Conservation (phyloP, 2,797 vertebrate genomes). For the Protonibea diacanthus region DNA sequence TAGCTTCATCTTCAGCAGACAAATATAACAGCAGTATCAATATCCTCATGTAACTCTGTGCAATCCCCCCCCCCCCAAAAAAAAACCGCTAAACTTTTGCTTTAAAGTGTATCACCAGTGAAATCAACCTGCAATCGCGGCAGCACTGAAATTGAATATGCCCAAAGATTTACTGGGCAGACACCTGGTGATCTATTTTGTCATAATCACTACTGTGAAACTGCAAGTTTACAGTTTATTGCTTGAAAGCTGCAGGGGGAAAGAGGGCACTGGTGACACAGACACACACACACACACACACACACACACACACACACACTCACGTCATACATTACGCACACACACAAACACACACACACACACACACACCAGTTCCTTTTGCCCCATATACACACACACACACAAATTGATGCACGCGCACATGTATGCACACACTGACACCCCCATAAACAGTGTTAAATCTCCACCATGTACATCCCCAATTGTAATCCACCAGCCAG, state of each 20-base stretch:
- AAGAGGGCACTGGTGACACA: conserved; percentile 27
- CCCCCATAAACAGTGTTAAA: conserved; percentile 70
- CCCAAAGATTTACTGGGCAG: conserved; percentile 6
- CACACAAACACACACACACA: conserved; percentile 7
- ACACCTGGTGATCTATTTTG: not conserved
- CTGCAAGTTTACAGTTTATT: conserved; percentile 16
- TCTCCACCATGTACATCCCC: conserved; percentile 60
- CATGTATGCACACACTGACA: conserved; percentile 22
- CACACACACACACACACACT: not conserved
- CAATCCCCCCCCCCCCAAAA: not conserved
- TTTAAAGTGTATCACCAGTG: not conserved
- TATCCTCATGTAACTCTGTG: too few species aligned
- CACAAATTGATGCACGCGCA: conserved; percentile 3
- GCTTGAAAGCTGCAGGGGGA: conserved; percentile 13
- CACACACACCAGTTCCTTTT: not conserved
- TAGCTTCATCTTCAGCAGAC: not conserved
- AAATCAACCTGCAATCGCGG: conserved; percentile 15
- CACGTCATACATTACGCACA: conserved; percentile 28
- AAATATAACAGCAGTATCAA: too few species aligned
- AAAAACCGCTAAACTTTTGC: not conserved
- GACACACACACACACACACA: not conserved
- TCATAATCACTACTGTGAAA: not conserved
- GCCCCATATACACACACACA: not conserved
- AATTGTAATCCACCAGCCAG: conserved; percentile 72
- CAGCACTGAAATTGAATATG: not conserved